Percentiles rank a stretch among this genome's conserved stretches.
Evolutionary conservation across 2,888 invertebrate genomes (phyloP).

Genomic region (Polyommatus icarus): DNA sequence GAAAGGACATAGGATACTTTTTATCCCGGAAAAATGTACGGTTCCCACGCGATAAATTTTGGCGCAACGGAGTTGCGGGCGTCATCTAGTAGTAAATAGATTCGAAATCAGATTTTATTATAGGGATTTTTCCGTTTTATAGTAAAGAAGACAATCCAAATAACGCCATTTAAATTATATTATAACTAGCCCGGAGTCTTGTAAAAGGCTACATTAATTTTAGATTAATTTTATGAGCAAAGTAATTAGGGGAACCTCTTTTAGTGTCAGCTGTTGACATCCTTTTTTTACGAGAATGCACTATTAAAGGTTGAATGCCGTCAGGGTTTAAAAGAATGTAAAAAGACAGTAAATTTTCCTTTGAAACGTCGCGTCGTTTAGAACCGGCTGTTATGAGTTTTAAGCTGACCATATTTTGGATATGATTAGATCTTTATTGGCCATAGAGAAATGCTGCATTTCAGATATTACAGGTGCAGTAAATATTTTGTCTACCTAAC

Average conservation of each 20-base stretch:
- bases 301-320: background rate
- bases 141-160: background rate
- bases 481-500: too few species aligned
- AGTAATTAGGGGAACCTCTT: constrained; percentile 11
- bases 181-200: background rate
- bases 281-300: background rate
- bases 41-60: too few species aligned
- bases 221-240: constrained; percentile 12
- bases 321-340: background rate
- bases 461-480: background rate
- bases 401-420: background rate
- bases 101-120: too few species aligned
- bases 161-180: background rate
- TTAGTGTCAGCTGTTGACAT: constrained; percentile 23
- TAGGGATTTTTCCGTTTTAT: too few species aligned
- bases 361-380: background rate
- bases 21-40: too few species aligned
- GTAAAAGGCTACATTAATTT: constrained; percentile 15
- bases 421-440: background rate
- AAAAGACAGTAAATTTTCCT: background rate
- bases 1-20: too few species aligned
- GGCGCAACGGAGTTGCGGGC: too few species aligned
- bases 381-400: background rate
- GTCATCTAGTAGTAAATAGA: too few species aligned
- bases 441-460: background rate